Evolutionary conservation across 2,797 vertebrate genomes (phyloP).

Genomic region (Sebastes diploproa): DNA sequence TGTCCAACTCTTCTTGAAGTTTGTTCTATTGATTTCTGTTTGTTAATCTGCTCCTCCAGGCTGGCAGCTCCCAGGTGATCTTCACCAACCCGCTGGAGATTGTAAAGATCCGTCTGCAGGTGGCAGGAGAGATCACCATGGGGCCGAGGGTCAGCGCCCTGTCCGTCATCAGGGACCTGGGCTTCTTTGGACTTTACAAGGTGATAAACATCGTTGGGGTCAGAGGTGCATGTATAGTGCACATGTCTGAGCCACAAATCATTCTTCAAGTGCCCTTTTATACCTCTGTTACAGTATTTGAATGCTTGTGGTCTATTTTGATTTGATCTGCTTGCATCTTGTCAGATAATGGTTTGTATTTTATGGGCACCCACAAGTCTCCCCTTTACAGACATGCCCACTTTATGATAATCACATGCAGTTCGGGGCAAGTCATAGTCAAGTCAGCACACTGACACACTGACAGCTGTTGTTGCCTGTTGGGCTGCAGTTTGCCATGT

Average conservation of each 20-base stretch:
- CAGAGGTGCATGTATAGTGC: not conserved
- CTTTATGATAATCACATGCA: no score
- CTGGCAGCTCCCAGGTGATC: slow-evolving; percentile 91
- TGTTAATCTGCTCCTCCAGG: slow-evolving; percentile 75
- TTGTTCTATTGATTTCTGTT: not conserved
- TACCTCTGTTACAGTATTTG: not conserved
- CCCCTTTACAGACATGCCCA: no score
- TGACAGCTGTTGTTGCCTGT: no score
- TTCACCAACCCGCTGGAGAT: slow-evolving; percentile 95
- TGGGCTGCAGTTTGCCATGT: no score
- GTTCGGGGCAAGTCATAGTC: no score
- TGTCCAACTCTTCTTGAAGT: not conserved
- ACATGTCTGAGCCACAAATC: not conserved
- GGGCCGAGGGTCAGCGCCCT: slow-evolving; percentile 89
- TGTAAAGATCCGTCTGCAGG: slow-evolving; percentile 91
- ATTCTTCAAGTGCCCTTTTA: not conserved
- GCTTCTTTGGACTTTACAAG: slow-evolving; percentile 92
- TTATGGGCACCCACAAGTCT: no score
- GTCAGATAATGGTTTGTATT: not conserved
- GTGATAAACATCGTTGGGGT: slow-evolving; percentile 60
- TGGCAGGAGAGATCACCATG: slow-evolving; percentile 91
- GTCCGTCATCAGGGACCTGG: slow-evolving; percentile 86
- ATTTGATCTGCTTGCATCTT: not conserved
- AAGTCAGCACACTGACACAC: no score
- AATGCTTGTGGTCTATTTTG: not conserved